phyloP scores from a whole-genome alignment of 2,888 invertebrate species.

The Dinocampus coccinellae region DNA sequence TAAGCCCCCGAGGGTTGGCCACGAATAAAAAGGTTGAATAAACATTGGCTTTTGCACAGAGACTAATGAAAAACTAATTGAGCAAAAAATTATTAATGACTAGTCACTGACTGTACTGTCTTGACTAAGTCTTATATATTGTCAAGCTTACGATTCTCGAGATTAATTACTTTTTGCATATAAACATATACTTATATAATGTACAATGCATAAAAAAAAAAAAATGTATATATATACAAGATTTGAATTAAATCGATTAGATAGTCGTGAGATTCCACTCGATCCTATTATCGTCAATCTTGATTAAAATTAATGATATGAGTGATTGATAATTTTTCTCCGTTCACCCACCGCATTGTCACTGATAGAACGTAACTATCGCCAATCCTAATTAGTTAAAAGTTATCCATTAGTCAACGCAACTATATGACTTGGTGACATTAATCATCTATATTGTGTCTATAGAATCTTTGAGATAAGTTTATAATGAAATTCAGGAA shows the following conservation, averaged over 20 bases:
- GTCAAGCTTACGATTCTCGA: not conserved
- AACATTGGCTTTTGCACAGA: not conserved
- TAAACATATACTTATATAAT: not conserved
- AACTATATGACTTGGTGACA: not conserved
- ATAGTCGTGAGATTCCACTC: not conserved
- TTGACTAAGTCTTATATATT: not conserved
- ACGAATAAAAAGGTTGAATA: constrained; percentile 20
- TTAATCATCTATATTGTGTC: not conserved
- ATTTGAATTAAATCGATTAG: not conserved
- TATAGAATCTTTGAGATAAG: not conserved
- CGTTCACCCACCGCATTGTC: not conserved
- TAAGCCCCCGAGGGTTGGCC: constrained; percentile 28
- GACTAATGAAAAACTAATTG: not conserved
- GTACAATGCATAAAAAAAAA: too few species aligned
- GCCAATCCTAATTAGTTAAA: constrained; percentile 1
- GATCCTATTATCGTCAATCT: not conserved
- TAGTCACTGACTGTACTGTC: not conserved
- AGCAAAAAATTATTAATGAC: constrained; percentile 6
- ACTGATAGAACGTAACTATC: not conserved
- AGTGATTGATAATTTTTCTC: not conserved
- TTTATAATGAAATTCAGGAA: constrained; percentile 13
- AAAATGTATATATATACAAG: not conserved
- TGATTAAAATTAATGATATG: not conserved
- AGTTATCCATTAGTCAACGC: not conserved
- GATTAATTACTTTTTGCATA: not conserved